Base-by-base conservation (phyloP, 2,113 vertebrate genomes). In the Rhabdornis inornatus region DNA sequence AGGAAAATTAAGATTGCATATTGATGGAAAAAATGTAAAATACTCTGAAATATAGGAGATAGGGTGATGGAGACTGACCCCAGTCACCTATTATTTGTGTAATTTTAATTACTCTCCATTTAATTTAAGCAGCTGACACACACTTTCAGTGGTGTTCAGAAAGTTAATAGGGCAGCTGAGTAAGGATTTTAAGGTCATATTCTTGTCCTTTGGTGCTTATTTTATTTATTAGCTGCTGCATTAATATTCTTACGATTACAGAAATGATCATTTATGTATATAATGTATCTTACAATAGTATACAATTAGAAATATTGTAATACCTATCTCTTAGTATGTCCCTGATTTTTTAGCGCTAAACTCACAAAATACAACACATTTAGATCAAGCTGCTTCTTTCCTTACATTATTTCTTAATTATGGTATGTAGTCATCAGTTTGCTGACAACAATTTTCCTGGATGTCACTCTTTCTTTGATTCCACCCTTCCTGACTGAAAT, bases 81-180 rank as follows among this genome's bases (percentile, higher is more conserved):
- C 83, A 93, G 92, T 92, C 94, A 97, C 94, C 95, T 96, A 95
- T 96, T 97, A 97, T 97, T 97, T 98, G 97, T 97, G 92, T 97
- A 96, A 96, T 97, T 98, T 93, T 97, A 97, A 98, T 98, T 98
- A 97, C 72, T 95, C 63, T 96, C 95, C 53, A 85, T 97, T 96
- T 97, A 97, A 96, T 97, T 97, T 98, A 97, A 94, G 90, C 89
- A 96, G 94, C 92, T 97, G 96, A 97, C 92, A 97, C 70, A 96
- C 86, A 95, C 92, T 94, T 97, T 96, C 94, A 81, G 94, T 96
- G 89, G 87, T 97, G 93, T 95, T 97, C 95, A 96, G 94, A 97
- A 97, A 98, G 94, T 97, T 97, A 97, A 96, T 92, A 97, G 96
- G 94, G 68, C 95, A 96, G 93, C 94, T 95, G 93, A 97, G 88